phyloP scores from a whole-genome alignment of 2,797 vertebrate genomes.

The Nyctalus aviator region DNA sequence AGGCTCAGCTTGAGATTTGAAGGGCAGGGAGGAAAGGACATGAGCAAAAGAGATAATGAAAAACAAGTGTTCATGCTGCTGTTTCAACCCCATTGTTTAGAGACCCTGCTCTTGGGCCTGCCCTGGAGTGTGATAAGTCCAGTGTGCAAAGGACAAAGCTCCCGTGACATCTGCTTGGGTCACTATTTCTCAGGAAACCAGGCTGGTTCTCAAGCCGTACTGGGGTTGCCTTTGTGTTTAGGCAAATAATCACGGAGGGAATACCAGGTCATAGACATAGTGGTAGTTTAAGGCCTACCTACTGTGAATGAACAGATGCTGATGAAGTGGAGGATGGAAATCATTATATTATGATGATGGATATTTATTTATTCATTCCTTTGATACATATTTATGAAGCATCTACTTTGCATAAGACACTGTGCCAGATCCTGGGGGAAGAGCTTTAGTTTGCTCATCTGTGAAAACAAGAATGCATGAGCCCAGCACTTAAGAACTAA shows the following conservation, averaged over 20 bases:
- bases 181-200: background rate
- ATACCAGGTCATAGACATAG: background rate
- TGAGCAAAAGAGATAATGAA: background rate
- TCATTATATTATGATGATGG: background rate
- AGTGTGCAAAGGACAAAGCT: background rate
- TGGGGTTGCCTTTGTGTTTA: background rate
- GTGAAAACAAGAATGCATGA: background rate
- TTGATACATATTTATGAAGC: background rate
- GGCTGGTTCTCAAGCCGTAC: background rate
- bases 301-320: background rate
- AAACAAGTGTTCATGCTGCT: background rate
- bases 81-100: background rate
- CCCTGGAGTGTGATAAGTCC: background rate
- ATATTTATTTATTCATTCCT: background rate
- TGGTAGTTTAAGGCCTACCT: background rate
- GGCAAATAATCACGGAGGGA: background rate
- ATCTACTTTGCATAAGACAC: background rate
- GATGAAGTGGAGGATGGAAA: background rate
- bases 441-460: background rate
- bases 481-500: background rate
- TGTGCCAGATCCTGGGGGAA: background rate
- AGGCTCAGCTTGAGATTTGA: background rate
- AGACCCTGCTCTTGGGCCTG: background rate
- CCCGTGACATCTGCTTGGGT: background rate
- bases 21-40: background rate